Conservation (phyloP, 2,113 vertebrate genomes). For the Desmodus rotundus region DNA sequence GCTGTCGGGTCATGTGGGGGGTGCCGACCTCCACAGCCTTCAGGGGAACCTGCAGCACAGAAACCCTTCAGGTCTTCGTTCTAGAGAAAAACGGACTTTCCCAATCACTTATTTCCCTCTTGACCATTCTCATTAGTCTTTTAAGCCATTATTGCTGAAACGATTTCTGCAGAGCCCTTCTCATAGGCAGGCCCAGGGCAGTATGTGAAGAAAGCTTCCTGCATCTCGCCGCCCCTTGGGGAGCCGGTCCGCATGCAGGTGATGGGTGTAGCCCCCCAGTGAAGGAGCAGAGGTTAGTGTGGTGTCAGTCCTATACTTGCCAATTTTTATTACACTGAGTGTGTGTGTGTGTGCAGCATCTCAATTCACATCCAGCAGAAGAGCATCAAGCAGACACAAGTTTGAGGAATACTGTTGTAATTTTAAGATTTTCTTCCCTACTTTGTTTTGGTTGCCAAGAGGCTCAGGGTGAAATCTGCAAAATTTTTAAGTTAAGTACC, state of each 20-base stretch:
- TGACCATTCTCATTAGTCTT: background rate
- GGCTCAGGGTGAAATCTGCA: background rate
- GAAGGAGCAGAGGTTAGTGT: background rate
- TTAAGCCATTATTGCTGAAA: background rate
- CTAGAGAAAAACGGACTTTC: background rate
- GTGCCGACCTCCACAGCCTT: too few species aligned
- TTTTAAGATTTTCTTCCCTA: background rate
- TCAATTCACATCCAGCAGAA: background rate
- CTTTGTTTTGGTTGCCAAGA: background rate
- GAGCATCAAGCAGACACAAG: background rate
- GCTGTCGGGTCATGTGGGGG: rapidly evolving
- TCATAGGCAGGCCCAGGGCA: background rate
- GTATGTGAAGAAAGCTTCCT: background rate
- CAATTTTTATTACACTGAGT: background rate
- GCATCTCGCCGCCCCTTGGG: background rate
- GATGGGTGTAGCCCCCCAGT: too few species aligned
- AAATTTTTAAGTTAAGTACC: background rate
- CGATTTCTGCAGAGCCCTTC: background rate
- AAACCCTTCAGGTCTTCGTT: background rate
- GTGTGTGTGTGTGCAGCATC: background rate
- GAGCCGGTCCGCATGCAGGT: rapidly evolving
- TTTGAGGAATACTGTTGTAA: background rate
- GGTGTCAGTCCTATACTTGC: background rate
- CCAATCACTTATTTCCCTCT: background rate
- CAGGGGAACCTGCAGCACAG: rapidly evolving